A percentile compares a stretch with the other conserved stretches of the same genome.
phyloP scores from a whole-genome alignment of 64 coral and sea anemone species.

The Pachyseris speciosa region DNA sequence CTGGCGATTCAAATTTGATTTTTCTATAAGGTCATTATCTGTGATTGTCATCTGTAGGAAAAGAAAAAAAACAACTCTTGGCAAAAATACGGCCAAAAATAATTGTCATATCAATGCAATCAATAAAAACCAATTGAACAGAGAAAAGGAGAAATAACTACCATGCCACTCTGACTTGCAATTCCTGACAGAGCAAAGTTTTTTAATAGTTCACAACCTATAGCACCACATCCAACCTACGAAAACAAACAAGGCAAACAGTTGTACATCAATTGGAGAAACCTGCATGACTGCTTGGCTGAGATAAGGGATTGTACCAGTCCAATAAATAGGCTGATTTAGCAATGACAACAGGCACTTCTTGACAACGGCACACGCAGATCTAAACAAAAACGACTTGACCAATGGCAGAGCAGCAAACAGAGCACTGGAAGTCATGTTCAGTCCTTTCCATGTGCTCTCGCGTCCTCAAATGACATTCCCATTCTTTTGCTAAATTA shows the following conservation, averaged over 20 bases:
- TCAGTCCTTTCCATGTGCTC: no score
- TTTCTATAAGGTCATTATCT: constrained; percentile 97
- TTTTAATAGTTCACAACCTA: constrained; percentile 97
- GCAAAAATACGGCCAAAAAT: background rate
- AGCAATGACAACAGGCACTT: no score
- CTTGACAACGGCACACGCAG: no score
- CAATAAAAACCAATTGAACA: background rate
- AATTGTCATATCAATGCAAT: background rate
- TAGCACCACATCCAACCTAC: constrained; percentile 97
- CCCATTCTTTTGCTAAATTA: no score
- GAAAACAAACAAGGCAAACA: background rate
- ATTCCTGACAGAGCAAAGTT: constrained; percentile 91
- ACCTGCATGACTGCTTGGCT: no score
- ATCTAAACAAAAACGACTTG: no score
- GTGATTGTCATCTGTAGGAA: constrained; percentile 83
- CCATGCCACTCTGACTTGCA: constrained; percentile 51
- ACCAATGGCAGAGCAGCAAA: no score
- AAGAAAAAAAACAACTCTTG: background rate
- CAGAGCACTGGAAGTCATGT: no score
- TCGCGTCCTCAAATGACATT: no score
- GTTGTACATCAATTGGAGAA: no score
- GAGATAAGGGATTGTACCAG: no score
- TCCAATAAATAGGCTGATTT: no score
- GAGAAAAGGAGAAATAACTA: background rate
- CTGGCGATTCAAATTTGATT: constrained; percentile 97